Conservation (phyloP, 2,797 vertebrate genomes). For the Epinephelus coioides region DNA sequence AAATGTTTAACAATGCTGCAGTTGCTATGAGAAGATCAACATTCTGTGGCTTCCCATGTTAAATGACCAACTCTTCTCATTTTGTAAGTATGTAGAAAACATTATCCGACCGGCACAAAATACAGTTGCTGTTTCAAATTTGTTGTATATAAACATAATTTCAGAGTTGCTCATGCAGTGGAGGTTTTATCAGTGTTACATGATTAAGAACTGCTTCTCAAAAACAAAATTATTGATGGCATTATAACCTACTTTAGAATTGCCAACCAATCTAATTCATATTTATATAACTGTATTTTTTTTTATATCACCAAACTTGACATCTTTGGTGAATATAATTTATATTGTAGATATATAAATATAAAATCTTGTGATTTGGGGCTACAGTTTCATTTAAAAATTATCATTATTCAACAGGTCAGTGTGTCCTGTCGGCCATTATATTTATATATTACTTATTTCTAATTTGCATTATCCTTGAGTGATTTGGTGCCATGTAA, state of each 20-base stretch:
- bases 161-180: no score
- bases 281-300: neutral
- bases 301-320: neutral
- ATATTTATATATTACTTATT: no score
- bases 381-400: neutral
- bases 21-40: neutral
- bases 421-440: neutral
- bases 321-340: neutral
- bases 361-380: no score
- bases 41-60: no score
- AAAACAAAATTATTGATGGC: neutral
- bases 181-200: neutral
- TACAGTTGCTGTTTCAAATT: no score
- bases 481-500: no score
- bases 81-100: neutral
- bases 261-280: neutral
- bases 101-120: neutral
- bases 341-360: no score
- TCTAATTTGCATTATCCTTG: no score
- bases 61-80: neutral
- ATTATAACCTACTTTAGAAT: neutral
- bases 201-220: neutral
- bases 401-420: conserved; percentile 17
- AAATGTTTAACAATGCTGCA: neutral
- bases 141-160: neutral